Evolutionary conservation across 1,140 invertebrate species (phyloP).

Genomic region (Nautilus pompilius): DNA sequence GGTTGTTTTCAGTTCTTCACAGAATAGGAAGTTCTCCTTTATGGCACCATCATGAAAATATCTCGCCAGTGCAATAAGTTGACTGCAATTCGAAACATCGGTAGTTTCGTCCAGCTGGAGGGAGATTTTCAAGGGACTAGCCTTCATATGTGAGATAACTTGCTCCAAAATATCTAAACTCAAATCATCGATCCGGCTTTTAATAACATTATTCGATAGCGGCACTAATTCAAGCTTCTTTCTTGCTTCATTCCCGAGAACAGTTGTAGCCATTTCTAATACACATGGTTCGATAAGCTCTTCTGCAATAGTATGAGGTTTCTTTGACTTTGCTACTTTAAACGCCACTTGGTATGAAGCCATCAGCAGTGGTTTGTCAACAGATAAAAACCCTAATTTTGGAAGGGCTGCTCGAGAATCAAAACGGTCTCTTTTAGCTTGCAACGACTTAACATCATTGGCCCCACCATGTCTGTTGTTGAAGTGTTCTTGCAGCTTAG

Average conservation of each 20-base stretch:
- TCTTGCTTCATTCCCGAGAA: not conserved
- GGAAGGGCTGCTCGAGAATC: not conserved
- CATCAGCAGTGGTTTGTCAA: not conserved
- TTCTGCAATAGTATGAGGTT: conserved; percentile 6
- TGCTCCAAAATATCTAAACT: not conserved
- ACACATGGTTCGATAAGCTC: conserved; percentile 2
- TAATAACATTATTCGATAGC: not conserved
- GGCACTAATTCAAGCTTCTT: conserved; percentile 3
- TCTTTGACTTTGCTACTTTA: not conserved
- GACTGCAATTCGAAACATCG: not conserved
- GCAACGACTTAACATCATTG: not conserved
- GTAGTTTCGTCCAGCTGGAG: not conserved
- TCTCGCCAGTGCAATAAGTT: conserved; percentile 1
- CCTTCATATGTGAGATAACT: conserved; percentile 2
- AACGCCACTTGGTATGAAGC: not conserved
- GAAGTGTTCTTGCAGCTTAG: not conserved
- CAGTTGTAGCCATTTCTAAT: conserved; percentile 6
- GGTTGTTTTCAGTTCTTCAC: not conserved
- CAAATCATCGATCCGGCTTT: not conserved
- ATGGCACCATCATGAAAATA: not conserved
- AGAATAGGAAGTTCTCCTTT: not conserved
- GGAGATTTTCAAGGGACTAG: not conserved
- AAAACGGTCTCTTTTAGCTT: conserved; percentile 1
- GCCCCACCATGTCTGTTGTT: not conserved
- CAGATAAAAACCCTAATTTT: conserved; percentile 3